Evolutionary conservation across 92 coral and sea anemone genomes (phyloP).

Genomic region (Epizoanthus scotinus): DNA sequence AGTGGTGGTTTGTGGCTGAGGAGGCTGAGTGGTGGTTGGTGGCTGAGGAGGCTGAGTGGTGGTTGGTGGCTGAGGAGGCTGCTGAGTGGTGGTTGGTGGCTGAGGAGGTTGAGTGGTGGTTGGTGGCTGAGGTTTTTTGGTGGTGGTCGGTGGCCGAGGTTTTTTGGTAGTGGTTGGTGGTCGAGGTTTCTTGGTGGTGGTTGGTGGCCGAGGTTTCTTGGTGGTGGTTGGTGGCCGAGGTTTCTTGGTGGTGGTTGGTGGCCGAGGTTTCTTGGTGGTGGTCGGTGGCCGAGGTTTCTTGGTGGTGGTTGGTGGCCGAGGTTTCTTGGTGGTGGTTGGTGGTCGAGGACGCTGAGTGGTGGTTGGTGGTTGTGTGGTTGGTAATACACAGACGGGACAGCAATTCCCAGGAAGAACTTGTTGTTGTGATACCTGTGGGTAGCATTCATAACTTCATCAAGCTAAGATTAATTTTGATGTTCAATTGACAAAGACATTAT

Average conservation of each 20-base stretch:
- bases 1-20: conserved; percentile 8
- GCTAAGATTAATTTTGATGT: too few species aligned
- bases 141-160: conserved; percentile 6
- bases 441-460: neutral
- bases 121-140: neutral
- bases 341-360: conserved; percentile 1
- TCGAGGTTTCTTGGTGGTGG: conserved; percentile 26
- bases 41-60: conserved; percentile 5
- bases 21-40: conserved; percentile 21
- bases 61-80: neutral
- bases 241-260: neutral
- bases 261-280: conserved; percentile 22
- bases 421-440: conserved; percentile 40
- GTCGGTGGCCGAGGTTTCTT: conserved; percentile 25
- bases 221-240: neutral
- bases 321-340: neutral
- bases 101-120: conserved; percentile 9
- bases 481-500: neutral
- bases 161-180: conserved; percentile 36
- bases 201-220: conserved; percentile 11
- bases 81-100: conserved; percentile 18
- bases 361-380: conserved; percentile 30
- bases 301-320: conserved; percentile 25
- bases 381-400: conserved; percentile 45
- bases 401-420: conserved; percentile 41